Base-by-base conservation (phyloP, 35 echinoderm and acorn worm species). In the Holothuria glaberrima region DNA sequence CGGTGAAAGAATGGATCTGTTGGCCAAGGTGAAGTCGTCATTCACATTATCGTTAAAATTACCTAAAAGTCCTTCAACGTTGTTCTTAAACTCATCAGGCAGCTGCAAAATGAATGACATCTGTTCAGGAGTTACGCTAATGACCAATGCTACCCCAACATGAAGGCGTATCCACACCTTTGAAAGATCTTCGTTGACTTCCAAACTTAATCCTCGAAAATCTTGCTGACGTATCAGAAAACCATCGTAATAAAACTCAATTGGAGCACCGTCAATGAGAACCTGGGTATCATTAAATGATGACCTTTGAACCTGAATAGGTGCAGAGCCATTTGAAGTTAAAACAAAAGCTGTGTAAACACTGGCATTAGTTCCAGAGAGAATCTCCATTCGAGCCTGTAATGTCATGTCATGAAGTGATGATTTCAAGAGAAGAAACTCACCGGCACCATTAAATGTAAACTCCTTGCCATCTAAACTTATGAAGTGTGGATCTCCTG, bases 401-500 rank as follows among this genome's bases (percentile, higher is more conserved):
- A 94, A 94, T 30, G 41, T 86, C 18, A 94, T 12, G 31, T 90
- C 75, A 56, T 86, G 45, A 16, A 90, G 17, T 18, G 12, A 27
- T 22, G 92, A 94, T 22, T 66, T 60, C 13, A 69, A 0, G 41
- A 94, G 77, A 26, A 77, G 68, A 76, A 94, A 94, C 75, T 94
- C 88, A 4, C 92, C 92, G 52, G 88, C 92, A 44, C 88, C 92
- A 65, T 94, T 94, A 35, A 94, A 94, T 16, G 92, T 94, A 33
- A 86, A 94, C 35, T 90, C 72, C 19, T 86, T 85, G 18, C 72
- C 58, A 58, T 94, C 92, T 24, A 94, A 88, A 69, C 31, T 94
- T 58, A 60, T 86, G n/a, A 94, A 28, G 58, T 94, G 92, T 18
- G 92, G 92, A 80, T 94, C 92, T 48, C 92, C 92, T 30, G 60